Evolutionary conservation across 92 coral and sea anemone species (phyloP), one percentile per base, ranked within the genome.

Genomic region (Umimayanthus chanpuru): DNA sequence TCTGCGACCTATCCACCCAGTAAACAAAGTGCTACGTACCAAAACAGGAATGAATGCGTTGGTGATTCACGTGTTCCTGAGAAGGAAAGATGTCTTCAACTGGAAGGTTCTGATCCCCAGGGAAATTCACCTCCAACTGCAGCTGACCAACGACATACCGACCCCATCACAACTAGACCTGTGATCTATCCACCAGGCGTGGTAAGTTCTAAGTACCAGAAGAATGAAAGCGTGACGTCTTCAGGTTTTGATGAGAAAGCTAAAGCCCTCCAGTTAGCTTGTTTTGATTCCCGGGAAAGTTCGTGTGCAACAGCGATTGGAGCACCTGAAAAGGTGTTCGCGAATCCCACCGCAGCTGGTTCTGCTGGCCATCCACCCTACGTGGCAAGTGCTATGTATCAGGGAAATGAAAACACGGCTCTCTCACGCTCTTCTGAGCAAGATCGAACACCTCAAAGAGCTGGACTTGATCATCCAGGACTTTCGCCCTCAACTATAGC

Each of bases 391-490:
- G 65, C 23, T 56, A 56, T 14, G 26, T 2, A 61, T 9, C 6
- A 61, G 68, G 25, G 26, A 18, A 61, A 23, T 61, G 68, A 20
- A 61, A 61, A 16, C 23, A 5, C 11, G 38, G 38, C 4, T 44
- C 3, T 47, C 20, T n/a, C 39, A 47, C 81, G 30, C 10, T 58
- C 81, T 78, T 2, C 18, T 21, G 25, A 77, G 29, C 81, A 43
- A 0, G 32, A 43, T 25, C n/a, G 1, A 26, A 78, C 32, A 28
- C 70, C 49, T 30, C 70, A 80, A 80, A 1, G 21, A 53, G 84
- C 72, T 80, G 84, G 72, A 14, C 50, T 80, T 58, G 84, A 56
- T 56, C 84, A 71, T 2, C 50, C 41, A 16, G 26, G 50, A 55
- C 18, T 2, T 55, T 30, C 9, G 28, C 28, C 29, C 28, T 4